Evolutionary conservation across 2,888 invertebrate species (phyloP), one percentile per base, ranked within the genome.

Genomic region (Brenthis ino): DNA sequence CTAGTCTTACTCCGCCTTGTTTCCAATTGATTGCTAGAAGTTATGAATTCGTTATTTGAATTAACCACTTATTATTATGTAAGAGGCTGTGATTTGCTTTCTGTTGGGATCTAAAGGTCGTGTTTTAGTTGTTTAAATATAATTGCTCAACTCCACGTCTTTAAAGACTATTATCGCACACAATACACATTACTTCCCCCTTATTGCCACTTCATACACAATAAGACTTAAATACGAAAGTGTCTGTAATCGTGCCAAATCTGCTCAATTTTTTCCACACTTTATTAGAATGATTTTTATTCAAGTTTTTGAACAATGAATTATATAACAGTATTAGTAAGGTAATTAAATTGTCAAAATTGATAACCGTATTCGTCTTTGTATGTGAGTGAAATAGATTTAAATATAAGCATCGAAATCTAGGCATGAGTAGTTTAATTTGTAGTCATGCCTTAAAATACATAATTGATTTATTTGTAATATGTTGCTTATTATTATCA

Each of bases 61-160:
- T 37, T 72, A 69, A 57, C 67, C 48, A 57, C 75, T 79, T 80
- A 80, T 77, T 77, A 80, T 86, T 86, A 85, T 85, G 77, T 86
- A 80, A 87, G 88, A 83, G 91, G 92, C 92, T 92, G 92, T 92
- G 92, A 92, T 84, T 90, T 88, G 82, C 80, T 90, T 91, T 84
- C 81, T 82, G 80, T 81, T 84, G 80, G 80, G 85, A 87, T 85
- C 86, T 79, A 82, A 20, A 84, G 86, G 88, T 88, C 83, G 81
- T 78, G 82, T 79, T 82, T 80, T 76, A 68, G 77, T 82, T 77
- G 77, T 75, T 76, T 80, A 77, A 79, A 77, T 74, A 69, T 77
- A 65, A 72, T 75, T 70, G 71, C 75, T 75, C 75, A 76, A 74
- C 53, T 60, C 47, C 55, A 60, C 50, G 67, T 56, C 55, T 50